Conservation (phyloP, 2,797 vertebrate species). For the Xenentodon cancila region DNA sequence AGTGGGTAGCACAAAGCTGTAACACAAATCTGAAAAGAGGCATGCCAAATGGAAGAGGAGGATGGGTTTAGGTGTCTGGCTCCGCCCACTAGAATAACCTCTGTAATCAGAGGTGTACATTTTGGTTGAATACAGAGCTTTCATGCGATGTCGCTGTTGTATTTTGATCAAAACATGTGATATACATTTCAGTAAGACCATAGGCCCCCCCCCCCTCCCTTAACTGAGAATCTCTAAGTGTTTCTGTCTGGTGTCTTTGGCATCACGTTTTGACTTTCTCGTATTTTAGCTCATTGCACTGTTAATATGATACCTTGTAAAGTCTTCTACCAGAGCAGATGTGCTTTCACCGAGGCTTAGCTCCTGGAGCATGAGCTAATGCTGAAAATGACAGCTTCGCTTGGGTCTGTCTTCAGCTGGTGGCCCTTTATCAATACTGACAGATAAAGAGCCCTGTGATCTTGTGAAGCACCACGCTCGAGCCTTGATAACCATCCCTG, state of each 20-base stretch:
- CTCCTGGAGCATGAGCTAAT: slow-evolving; percentile 17
- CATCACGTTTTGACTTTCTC: slow-evolving; percentile 31
- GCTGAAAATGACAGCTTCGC: slow-evolving; percentile 47
- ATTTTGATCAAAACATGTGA: too few species aligned
- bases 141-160: too few species aligned
- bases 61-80: too few species aligned
- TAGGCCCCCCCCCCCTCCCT: too few species aligned
- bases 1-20: too few species aligned
- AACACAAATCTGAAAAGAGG: too few species aligned
- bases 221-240: slow-evolving; percentile 4
- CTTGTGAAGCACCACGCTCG: slow-evolving; percentile 58
- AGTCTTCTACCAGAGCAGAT: slow-evolving; percentile 38
- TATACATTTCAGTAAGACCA: too few species aligned
- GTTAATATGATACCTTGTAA: slow-evolving; percentile 33
- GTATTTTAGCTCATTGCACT: slow-evolving; percentile 25
- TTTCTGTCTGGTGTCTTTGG: slow-evolving; percentile 30
- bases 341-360: slow-evolving; percentile 24
- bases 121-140: too few species aligned
- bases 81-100: too few species aligned
- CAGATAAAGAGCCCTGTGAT: slow-evolving; percentile 76
- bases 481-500: slow-evolving; percentile 69
- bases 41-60: too few species aligned
- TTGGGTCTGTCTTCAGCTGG: slow-evolving; percentile 52
- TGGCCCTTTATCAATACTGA: slow-evolving; percentile 67
- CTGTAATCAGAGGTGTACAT: too few species aligned